These are phyloP conservation scores for Phycodurus eques DNA, from an alignment of 2,113 vertebrate genomes.

Conservation along the genomic window DNA sequence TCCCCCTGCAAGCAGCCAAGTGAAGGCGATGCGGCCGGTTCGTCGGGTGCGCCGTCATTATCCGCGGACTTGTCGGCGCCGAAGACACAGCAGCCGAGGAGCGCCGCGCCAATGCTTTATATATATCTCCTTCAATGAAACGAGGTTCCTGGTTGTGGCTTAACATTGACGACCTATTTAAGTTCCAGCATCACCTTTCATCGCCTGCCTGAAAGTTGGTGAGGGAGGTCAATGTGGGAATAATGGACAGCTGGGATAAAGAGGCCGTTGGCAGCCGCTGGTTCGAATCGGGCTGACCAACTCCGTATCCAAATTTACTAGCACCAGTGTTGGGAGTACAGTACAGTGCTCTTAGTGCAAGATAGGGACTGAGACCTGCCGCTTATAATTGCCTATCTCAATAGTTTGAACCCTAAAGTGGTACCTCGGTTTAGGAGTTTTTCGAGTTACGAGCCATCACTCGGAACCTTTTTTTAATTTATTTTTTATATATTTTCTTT, in stretches of 20 bases:
- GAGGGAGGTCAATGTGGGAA: constrained; percentile 28
- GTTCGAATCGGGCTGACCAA: constrained; percentile 19
- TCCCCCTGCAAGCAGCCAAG: constrained; percentile 22
- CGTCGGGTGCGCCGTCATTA: constrained; percentile 16
- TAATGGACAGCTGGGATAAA: constrained; percentile 59
- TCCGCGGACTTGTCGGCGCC: constrained; percentile 45
- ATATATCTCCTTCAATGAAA: constrained; percentile 72
- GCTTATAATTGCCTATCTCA: no score
- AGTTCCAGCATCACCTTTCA: constrained; percentile 49
- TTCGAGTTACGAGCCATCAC: no score
- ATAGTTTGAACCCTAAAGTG: no score
- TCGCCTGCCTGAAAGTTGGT: constrained; percentile 40
- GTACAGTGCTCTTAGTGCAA: not conserved
- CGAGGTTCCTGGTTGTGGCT: constrained; percentile 41
- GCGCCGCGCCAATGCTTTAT: constrained; percentile 65
- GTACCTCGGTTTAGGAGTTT: no score
- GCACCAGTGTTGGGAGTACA: not conserved
- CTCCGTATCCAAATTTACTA: not conserved
- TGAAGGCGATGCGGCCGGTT: constrained; percentile 3
- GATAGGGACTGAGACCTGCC: not conserved
- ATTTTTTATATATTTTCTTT: no score
- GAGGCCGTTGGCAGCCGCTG: constrained; percentile 27
- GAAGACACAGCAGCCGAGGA: constrained; percentile 60
- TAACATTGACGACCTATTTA: constrained; percentile 60
- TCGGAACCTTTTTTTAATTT: no score